Base-by-base conservation (phyloP, 2,113 vertebrate genomes). In the Girardinichthys multiradiatus region DNA sequence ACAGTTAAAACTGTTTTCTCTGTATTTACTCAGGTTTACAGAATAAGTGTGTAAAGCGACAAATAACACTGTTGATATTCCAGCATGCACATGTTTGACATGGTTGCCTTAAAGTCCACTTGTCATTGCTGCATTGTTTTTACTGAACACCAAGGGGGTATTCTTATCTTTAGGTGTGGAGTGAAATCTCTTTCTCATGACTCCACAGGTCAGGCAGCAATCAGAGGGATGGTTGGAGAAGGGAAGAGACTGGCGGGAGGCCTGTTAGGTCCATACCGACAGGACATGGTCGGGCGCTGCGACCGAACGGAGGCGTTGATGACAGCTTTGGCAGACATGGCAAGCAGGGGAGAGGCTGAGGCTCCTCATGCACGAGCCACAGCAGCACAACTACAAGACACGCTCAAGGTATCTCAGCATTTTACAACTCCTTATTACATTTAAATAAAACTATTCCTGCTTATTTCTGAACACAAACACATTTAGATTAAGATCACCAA, bases 221-320 rank as follows among this genome's bases (percentile, higher is more conserved):
- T 99, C 86, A 95, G 98, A 30, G 97, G 96, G 2, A 95, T 99
- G 91, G 96, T 99, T 19, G 98, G 97, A 1, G 98, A 99, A 86
- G 98, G 98, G 6, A 95, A 94, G 68, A 94, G 98, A 27, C 86
- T 99, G 72, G 98, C 96, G 57, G 97, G 95, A 28, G 95, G 97
- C 85, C 95, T 99, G 92, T 92, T 96, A 89, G 97, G 96, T 2
- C 97, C 97, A 0, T 98, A 98, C 74, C 95, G 97, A 30, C 97
- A 99, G 85, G 98, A 98, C 69, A 94, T 99, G 92, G 91, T 96
- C 48, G 97, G 95, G 31, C 96, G 95, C 64, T 98, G 97, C 81
- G 98, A 99, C 81, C 93, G 95, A 0, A 96, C 96, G 13, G 98
- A 99, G 51, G 96, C 94, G 74, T 94, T 99, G 57, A 95, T 96